Evolutionary conservation across 2,113 vertebrate species (phyloP).

Genomic region (Mormyrus lacerda): DNA sequence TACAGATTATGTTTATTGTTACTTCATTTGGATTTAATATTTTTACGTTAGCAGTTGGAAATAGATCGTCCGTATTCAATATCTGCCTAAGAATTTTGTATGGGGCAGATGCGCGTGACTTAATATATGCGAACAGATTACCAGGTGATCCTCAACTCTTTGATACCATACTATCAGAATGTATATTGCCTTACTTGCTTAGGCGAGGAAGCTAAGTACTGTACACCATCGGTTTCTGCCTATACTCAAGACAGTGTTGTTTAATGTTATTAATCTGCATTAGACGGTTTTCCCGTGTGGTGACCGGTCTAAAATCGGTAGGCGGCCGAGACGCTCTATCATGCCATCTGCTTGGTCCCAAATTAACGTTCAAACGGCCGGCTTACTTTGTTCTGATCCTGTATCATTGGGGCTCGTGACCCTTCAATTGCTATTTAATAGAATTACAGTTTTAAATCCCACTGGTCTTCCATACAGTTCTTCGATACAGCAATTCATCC

Average conservation of each 20-base stretch:
- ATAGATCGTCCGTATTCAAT: neutral
- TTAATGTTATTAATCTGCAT: slow-evolving; percentile 61
- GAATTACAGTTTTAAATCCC: slow-evolving; percentile 72
- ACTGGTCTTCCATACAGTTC: slow-evolving; percentile 38
- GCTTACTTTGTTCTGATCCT: slow-evolving; percentile 64
- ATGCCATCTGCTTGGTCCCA: slow-evolving; percentile 70
- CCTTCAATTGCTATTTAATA: slow-evolving; percentile 74
- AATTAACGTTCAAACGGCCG: slow-evolving; percentile 68
- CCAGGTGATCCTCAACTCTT: neutral
- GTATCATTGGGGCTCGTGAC: slow-evolving; percentile 69
- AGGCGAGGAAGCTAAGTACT: neutral
- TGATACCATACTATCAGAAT: neutral
- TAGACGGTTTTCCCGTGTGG: slow-evolving; percentile 51
- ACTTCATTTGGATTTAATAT: neutral
- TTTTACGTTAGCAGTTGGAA: neutral
- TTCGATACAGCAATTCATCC: slow-evolving; percentile 43
- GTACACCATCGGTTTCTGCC: slow-evolving; percentile 30
- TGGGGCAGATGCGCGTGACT: neutral
- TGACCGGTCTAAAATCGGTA: slow-evolving; percentile 56
- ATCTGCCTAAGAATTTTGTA: neutral
- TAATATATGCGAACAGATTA: neutral
- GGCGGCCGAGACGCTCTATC: slow-evolving; percentile 58
- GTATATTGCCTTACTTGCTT: neutral
- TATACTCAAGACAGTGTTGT: slow-evolving; percentile 55
- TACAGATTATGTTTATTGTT: neutral